These are phyloP conservation scores for Andrena camellia DNA, from an alignment of 2,888 invertebrate species.

Conservation along the genomic window DNA sequence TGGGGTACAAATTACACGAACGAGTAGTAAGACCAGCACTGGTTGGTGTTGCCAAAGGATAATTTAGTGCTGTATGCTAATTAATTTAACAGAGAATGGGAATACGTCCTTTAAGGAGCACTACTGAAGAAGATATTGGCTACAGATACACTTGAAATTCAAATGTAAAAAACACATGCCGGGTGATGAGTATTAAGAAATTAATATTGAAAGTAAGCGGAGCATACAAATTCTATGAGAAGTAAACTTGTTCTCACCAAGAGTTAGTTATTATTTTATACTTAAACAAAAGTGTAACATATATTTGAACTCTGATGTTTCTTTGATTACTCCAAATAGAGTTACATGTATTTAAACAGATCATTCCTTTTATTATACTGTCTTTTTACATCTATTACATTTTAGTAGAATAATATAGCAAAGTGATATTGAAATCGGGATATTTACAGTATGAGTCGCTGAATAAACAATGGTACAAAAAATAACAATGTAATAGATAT, in stretches of 20 bases:
- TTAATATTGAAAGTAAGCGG: constrained; percentile 17
- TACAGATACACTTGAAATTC: constrained; percentile 33
- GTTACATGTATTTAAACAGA: constrained; percentile 29
- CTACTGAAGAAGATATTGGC: not conserved
- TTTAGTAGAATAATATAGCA: not conserved
- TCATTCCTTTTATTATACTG: constrained; percentile 36
- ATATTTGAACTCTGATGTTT: constrained; percentile 33
- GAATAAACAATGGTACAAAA: constrained; percentile 23
- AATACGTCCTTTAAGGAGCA: not conserved
- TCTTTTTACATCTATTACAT: constrained; percentile 39
- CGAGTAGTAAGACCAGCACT: constrained; percentile 97
- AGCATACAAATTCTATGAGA: constrained; percentile 30
- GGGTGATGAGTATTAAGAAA: constrained; percentile 10
- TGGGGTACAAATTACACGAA: constrained; percentile 97
- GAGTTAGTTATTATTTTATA: constrained; percentile 16
- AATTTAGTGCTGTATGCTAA: constrained; percentile 56
- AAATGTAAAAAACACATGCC: constrained; percentile 28
- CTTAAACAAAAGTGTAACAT: constrained; percentile 36
- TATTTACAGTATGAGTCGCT: constrained; percentile 2
- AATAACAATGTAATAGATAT: constrained; percentile 16
- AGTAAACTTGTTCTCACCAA: constrained; percentile 34
- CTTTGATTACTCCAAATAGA: constrained; percentile 33
- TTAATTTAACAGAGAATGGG: constrained; percentile 8
- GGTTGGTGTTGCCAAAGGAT: constrained; percentile 95
- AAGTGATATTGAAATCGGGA: constrained; percentile 8